A percentile compares a stretch with the other conserved stretches of the same genome.
Conservation (phyloP, 2,797 vertebrate species). For the Sebastes aleutianus region DNA sequence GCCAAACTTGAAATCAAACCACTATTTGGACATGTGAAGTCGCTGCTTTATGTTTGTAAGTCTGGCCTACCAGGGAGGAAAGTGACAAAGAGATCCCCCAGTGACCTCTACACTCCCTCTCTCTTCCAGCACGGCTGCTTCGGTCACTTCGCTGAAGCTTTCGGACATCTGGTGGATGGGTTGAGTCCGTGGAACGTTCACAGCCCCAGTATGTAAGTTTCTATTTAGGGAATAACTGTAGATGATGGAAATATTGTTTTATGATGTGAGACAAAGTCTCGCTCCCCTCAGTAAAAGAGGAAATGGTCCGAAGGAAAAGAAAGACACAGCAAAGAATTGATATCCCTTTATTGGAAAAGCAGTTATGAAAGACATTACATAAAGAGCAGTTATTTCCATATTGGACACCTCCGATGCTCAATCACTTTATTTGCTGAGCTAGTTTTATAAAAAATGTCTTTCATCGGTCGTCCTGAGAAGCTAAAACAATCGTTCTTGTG, state of each 20-base stretch:
- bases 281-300: constrained; percentile 23
- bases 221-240: constrained; percentile 66
- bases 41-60: not conserved
- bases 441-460: not conserved
- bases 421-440: not conserved
- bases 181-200: constrained; percentile 50
- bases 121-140: constrained; percentile 4
- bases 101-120: constrained; percentile 19
- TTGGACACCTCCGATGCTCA: not conserved
- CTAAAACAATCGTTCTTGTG: not conserved
- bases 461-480: not conserved
- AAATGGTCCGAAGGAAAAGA: constrained; percentile 35
- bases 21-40: not conserved
- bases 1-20: not conserved
- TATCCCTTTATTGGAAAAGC: constrained; percentile 22
- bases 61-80: not conserved
- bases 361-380: constrained; percentile 14
- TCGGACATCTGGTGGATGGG: constrained; percentile 65
- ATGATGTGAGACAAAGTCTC: constrained; percentile 65
- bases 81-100: constrained; percentile 32
- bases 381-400: constrained; percentile 12
- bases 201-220: constrained; percentile 33
- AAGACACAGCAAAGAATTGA: constrained; percentile 17
- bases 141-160: constrained; percentile 35
- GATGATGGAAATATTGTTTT: constrained; percentile 69